Evolutionary conservation across 2,888 invertebrate species (phyloP).

Genomic region (Polietes domitor): DNA sequence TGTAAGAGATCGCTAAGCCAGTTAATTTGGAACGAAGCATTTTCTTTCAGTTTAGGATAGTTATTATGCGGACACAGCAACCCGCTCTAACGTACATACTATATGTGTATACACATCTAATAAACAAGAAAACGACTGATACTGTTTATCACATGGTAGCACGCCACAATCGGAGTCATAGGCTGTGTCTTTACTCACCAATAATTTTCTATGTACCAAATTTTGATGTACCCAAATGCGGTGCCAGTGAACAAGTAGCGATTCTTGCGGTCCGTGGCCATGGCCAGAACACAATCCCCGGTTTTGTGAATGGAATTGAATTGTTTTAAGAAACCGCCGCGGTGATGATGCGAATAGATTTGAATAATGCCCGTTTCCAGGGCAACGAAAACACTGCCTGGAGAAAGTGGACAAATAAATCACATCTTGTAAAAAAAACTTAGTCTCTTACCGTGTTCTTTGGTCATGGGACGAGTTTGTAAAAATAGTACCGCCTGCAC

Average conservation of each 20-base stretch:
- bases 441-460: constrained; percentile 78
- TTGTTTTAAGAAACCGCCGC: constrained; percentile 86
- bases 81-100: no score
- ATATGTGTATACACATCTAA: no score
- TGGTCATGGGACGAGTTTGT: constrained; percentile 82
- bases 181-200: no score
- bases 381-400: constrained; percentile 87
- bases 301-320: constrained; percentile 87
- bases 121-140: no score
- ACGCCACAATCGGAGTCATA: no score
- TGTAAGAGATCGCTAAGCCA: no score
- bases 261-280: constrained; percentile 87
- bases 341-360: constrained; percentile 90
- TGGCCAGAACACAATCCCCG: constrained; percentile 83
- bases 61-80: no score
- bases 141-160: no score
- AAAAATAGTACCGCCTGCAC: constrained; percentile 87
- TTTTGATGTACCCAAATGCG: constrained; percentile 89
- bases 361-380: constrained; percentile 89
- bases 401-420: constrained; percentile 18
- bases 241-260: constrained; percentile 88
- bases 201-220: constrained; percentile 89
- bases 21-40: no score
- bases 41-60: no score
- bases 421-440: constrained; percentile 66